phyloP scores from a whole-genome alignment of 2,113 vertebrate species.

The Zosterops pallidus region DNA sequence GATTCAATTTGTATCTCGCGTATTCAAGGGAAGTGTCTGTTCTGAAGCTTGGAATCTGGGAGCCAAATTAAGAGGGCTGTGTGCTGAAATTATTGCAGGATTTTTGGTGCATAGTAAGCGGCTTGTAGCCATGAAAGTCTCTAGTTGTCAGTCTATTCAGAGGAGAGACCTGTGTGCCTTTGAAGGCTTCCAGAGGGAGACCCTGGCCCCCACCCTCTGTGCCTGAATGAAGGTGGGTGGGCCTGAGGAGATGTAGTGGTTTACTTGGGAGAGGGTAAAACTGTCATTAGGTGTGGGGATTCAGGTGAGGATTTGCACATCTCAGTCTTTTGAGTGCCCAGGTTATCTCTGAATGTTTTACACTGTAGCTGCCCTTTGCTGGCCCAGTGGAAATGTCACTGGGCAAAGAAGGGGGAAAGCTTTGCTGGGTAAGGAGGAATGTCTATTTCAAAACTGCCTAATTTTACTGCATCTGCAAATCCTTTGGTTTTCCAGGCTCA shows the following conservation, averaged over 20 bases:
- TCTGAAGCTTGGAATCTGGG: not conserved
- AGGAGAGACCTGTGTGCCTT: not conserved
- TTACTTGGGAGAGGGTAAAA: not conserved
- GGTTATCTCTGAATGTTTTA: not conserved
- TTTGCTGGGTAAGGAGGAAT: not conserved
- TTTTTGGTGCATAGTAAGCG: not conserved
- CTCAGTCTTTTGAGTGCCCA: not conserved
- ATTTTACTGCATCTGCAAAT: not conserved
- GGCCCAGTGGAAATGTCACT: not conserved
- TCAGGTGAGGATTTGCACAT: not conserved
- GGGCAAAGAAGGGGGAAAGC: not conserved
- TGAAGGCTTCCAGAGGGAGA: not conserved
- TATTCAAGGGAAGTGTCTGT: not conserved
- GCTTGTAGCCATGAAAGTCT: not conserved
- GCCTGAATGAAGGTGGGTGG: not conserved
- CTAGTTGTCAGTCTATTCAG: not conserved
- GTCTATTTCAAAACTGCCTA: not conserved
- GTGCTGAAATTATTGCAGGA: not conserved
- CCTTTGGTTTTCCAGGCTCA: not conserved
- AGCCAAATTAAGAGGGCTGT: not conserved
- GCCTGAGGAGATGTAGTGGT: not conserved
- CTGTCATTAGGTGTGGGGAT: not conserved
- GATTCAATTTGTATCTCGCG: not conserved
- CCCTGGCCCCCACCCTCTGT: not conserved
- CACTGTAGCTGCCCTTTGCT: not conserved